Evolutionary conservation across 1,140 invertebrate species (phyloP).

Genomic region (Trichonephila inaurata): DNA sequence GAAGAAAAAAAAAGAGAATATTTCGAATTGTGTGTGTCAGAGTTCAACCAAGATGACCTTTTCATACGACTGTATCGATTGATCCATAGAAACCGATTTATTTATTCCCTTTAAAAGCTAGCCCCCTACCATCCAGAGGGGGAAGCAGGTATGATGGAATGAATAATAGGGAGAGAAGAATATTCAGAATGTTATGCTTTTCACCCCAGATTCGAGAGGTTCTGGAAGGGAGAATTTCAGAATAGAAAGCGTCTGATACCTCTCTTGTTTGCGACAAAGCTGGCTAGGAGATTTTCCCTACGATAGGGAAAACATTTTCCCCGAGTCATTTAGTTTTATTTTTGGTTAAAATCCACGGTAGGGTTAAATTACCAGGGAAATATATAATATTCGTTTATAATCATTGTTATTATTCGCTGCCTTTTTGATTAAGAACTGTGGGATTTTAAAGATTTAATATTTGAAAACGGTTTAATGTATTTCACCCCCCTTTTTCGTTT

Average conservation of each 20-base stretch:
- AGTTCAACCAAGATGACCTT: neutral
- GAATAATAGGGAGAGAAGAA: slow-evolving; percentile 6
- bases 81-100: neutral
- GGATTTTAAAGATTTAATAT: too few relatives aligned
- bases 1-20: neutral
- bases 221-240: neutral
- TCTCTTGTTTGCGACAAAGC: neutral
- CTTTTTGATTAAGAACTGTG: too few relatives aligned
- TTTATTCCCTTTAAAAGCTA: neutral
- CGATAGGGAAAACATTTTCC: neutral
- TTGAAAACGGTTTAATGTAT: too few relatives aligned
- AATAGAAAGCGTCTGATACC: neutral
- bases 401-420: too few relatives aligned
- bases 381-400: too few relatives aligned
- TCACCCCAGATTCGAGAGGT: neutral
- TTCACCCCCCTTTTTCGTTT: too few relatives aligned
- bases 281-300: neutral
- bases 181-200: neutral
- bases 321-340: too few relatives aligned
- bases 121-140: neutral
- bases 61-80: slow-evolving; percentile 22
- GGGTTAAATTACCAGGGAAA: too few relatives aligned
- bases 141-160: neutral
- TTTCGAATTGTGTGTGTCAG: slow-evolving; percentile 1
- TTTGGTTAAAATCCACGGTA: too few relatives aligned